phyloP scores from a whole-genome alignment of 2,888 invertebrate genomes.

The Drosophila testacea region DNA sequence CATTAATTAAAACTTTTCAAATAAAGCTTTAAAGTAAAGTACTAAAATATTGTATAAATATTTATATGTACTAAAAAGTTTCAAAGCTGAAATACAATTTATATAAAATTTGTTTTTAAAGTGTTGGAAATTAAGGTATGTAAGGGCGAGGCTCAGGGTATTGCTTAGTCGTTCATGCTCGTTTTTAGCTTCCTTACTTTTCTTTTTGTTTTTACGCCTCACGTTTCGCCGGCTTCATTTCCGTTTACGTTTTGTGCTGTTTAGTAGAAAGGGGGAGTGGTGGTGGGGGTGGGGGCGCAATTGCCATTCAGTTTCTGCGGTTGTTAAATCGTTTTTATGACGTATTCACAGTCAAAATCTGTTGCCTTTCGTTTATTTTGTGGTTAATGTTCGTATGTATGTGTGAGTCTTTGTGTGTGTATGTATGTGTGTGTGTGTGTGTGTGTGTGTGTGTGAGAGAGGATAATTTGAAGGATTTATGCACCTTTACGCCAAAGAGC shows the following conservation, averaged over 20 bases:
- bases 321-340: slow-evolving; percentile 78
- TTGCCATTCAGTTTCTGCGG: slow-evolving; percentile 69
- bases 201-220: slow-evolving; percentile 56
- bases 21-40: no score
- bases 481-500: slow-evolving; percentile 37
- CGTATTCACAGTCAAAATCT: slow-evolving; percentile 52
- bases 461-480: slow-evolving; percentile 63
- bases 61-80: no score
- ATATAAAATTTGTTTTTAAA: no score
- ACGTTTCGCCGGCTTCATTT: slow-evolving; percentile 64
- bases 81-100: no score
- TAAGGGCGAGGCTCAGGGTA: no score
- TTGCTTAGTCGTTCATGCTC: no score
- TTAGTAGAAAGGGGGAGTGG: slow-evolving; percentile 1
- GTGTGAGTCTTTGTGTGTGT: slow-evolving; percentile 6
- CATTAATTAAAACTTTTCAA: no score
- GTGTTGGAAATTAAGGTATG: no score
- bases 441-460: slow-evolving; percentile 33
- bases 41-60: no score
- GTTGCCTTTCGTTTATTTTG: slow-evolving; percentile 42
- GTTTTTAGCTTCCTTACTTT: background rate
- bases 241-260: slow-evolving; percentile 44
- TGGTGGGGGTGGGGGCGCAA: slow-evolving; percentile 21
- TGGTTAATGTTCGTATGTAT: slow-evolving; percentile 36
- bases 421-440: slow-evolving; percentile 11